Conservation (phyloP, 2,888 invertebrate genomes). For the Sinodicranocentrus sp. region DNA sequence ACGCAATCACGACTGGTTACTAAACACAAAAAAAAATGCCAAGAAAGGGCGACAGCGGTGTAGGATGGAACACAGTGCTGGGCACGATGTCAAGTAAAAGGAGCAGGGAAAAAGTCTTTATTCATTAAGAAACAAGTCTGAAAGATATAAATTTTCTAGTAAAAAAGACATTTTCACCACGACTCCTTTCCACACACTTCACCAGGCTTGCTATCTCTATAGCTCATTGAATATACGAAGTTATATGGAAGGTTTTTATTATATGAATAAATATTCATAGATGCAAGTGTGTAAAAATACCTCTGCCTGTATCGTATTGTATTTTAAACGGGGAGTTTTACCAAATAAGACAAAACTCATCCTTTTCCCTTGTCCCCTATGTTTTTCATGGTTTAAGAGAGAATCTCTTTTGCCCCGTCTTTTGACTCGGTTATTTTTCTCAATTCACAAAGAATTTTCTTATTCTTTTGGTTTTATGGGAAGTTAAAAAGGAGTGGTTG, state of each 20-base stretch:
- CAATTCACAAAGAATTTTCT: constrained; percentile 41
- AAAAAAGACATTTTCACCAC: constrained; percentile 72
- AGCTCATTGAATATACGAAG: too few relatives aligned
- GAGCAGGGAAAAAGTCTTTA: constrained; percentile 63
- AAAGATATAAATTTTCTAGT: constrained; percentile 70
- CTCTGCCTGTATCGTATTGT: constrained; percentile 14
- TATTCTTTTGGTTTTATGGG: constrained; percentile 24
- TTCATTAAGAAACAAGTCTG: constrained; percentile 71
- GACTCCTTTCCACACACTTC: not conserved
- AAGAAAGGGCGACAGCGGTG: not conserved
- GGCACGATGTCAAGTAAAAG: constrained; percentile 6
- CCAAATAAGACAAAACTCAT: constrained; percentile 8
- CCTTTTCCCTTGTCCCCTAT: constrained; percentile 16
- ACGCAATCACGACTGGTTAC: not conserved
- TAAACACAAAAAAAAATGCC: not conserved
- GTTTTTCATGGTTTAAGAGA: not conserved
- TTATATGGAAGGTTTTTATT: too few relatives aligned
- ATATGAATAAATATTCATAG: constrained; percentile 14
- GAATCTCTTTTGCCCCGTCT: not conserved
- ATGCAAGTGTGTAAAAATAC: constrained; percentile 16
- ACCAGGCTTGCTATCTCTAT: not conserved
- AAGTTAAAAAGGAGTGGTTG: constrained; percentile 22
- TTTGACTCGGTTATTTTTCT: constrained; percentile 50
- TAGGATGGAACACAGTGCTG: not conserved
- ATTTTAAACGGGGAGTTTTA: constrained; percentile 29